phyloP scores from a whole-genome alignment of 2,797 vertebrate genomes.

The Chelmon rostratus region DNA sequence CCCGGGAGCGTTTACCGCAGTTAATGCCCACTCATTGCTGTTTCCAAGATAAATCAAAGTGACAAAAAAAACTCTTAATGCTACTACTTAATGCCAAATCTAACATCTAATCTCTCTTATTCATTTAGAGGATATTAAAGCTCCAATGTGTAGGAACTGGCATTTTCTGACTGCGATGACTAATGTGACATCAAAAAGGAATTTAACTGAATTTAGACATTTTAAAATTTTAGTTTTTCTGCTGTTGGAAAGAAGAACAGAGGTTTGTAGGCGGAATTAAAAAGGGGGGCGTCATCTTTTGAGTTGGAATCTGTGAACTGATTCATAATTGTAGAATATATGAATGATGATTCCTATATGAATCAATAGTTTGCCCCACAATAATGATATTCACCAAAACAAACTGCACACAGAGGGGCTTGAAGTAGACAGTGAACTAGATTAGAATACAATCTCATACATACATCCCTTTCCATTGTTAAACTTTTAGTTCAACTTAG shows the following conservation, averaged over 20 bases:
- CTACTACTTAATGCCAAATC: slow-evolving; percentile 10
- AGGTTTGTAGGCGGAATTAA: slow-evolving; percentile 12
- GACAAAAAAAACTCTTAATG: not conserved
- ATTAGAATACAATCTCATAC: not conserved
- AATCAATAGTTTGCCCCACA: not conserved
- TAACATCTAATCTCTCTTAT: not conserved
- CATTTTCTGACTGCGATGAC: not conserved
- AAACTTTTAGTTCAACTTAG: not conserved
- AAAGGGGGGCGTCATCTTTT: not conserved
- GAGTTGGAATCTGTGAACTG: too few species aligned
- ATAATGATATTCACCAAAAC: not conserved
- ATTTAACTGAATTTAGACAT: not conserved
- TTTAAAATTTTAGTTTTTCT: not conserved
- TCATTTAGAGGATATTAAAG: not conserved
- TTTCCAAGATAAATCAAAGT: not conserved
- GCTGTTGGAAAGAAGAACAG: not conserved
- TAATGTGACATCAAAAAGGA: not conserved
- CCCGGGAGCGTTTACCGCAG: not conserved
- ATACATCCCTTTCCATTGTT: slow-evolving; percentile 2
- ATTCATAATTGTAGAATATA: not conserved
- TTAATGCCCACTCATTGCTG: not conserved
- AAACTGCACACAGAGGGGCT: not conserved
- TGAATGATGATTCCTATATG: not conserved
- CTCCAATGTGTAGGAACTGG: not conserved
- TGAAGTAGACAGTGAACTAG: not conserved